Base-by-base conservation (phyloP, 2,888 invertebrate species). In the Schizaphis graminum region DNA sequence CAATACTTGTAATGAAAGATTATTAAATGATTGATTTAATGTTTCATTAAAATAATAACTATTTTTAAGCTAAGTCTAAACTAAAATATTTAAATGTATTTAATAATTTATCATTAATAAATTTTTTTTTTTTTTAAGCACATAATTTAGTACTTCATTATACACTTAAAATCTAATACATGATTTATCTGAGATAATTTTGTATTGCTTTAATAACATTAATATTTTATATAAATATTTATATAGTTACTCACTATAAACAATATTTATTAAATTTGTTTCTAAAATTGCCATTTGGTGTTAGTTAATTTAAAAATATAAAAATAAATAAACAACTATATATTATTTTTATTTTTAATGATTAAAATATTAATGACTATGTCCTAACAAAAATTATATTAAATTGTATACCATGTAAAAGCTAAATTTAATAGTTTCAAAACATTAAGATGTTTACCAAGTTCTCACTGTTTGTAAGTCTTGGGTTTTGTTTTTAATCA, bases 371-470 rank as follows among this genome's bases (percentile, higher is more conserved):
- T 8, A 77, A 77, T 77, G 35, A 77, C 77, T 77, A 35, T n/a
- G 35, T 41, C 35, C 77, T 77, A 67, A 77, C 35, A 77, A 77
- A 77, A 77, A 21, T 35, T 21, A 77, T 21, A 77, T 77, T 35
- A 35, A 77, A 77, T 77, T 77, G 77, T 61, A 89, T 35, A 57
- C 57, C 26, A 89, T 57, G 44, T 57, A 61, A 28, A 57, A 61
- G 44, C 61, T 89, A 61, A 89, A 89, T 89, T 86, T 35, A 88
- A 56, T 53, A 56, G 56, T 56, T 47, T 47, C 56, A 88, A 88
- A 88, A 24, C 35, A 41, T 41, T 35, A 67, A 67, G 8, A 67
- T 89, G 13, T 61, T 21, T 67, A 47, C 41, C n/a, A 67, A 61
- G n/a, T 26, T 13, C 56, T 89, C 41, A 89, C 56, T 77, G 21